phyloP scores from a whole-genome alignment of 2,113 vertebrate genomes.

The Perognathus longimembris region DNA sequence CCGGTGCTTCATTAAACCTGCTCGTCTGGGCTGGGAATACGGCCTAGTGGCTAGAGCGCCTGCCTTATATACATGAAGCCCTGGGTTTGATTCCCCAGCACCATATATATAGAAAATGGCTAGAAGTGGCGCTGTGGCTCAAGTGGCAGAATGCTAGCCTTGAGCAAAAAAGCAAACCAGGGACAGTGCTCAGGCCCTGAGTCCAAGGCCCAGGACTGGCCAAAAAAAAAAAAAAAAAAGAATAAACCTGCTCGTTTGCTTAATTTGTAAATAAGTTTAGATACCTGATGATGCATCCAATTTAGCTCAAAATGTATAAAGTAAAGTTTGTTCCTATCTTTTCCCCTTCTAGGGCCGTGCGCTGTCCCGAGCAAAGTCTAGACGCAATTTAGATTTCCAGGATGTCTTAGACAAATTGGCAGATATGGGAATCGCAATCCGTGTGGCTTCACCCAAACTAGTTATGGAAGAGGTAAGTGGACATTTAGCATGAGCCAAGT shows the following conservation, averaged over 20 bases:
- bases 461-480: conserved; percentile 98
- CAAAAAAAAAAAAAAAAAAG: neutral
- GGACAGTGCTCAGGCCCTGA: no score
- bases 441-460: conserved; percentile 98
- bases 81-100: no score
- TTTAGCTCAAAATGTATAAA: conserved; percentile 11
- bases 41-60: no score
- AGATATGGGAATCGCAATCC: conserved; percentile 97
- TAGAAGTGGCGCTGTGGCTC: no score
- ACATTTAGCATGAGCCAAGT: neutral
- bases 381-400: conserved; percentile 98
- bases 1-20: neutral
- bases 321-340: neutral
- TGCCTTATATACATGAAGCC: no score
- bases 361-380: conserved; percentile 96
- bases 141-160: no score
- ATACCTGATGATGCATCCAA: no score
- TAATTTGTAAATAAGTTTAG: no score
- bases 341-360: conserved; percentile 92
- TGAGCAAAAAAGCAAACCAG: no score
- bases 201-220: no score
- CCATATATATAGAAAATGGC: no score
- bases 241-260: neutral
- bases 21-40: no score
- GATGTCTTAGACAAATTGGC: conserved; percentile 98